phyloP scores from a whole-genome alignment of 2,888 invertebrate genomes.

The Tetropium fuscum region DNA sequence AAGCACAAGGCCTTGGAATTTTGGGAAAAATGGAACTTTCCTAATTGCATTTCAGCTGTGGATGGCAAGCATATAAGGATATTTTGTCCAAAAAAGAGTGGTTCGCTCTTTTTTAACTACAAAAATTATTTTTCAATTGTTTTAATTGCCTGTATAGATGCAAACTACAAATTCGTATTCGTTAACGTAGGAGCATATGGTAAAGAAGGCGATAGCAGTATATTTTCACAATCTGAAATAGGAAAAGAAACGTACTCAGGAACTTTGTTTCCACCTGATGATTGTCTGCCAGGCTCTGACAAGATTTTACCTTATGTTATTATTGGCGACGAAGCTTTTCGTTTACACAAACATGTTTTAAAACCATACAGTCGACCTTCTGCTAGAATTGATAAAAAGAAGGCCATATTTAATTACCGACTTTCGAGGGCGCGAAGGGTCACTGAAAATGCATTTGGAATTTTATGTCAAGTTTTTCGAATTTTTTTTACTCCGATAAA shows the following conservation, averaged over 20 bases:
- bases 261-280: constrained; percentile 19
- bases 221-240: constrained; percentile 31
- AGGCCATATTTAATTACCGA: constrained; percentile 11
- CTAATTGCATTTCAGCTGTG: constrained; percentile 35
- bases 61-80: constrained; percentile 38
- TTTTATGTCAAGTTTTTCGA: background rate
- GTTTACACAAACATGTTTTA: constrained; percentile 9
- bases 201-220: constrained; percentile 36
- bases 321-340: constrained; percentile 7
- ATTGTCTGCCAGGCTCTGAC: background rate
- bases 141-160: constrained; percentile 34
- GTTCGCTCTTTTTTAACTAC: constrained; percentile 37
- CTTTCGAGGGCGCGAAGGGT: constrained; percentile 2
- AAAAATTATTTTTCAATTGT: constrained; percentile 37
- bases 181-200: constrained; percentile 36
- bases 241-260: constrained; percentile 24
- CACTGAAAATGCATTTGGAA: constrained; percentile 11
- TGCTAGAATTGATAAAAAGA: background rate
- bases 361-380: constrained; percentile 2
- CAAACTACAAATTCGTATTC: constrained; percentile 34
- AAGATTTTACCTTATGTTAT: background rate
- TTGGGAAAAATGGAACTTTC: constrained; percentile 36
- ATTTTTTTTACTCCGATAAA: background rate
- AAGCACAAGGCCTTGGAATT: constrained; percentile 28
- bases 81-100: constrained; percentile 18